These are phyloP conservation scores for Octodonta nipae DNA, from an alignment of 2,888 invertebrate species.

Conservation along the genomic window DNA sequence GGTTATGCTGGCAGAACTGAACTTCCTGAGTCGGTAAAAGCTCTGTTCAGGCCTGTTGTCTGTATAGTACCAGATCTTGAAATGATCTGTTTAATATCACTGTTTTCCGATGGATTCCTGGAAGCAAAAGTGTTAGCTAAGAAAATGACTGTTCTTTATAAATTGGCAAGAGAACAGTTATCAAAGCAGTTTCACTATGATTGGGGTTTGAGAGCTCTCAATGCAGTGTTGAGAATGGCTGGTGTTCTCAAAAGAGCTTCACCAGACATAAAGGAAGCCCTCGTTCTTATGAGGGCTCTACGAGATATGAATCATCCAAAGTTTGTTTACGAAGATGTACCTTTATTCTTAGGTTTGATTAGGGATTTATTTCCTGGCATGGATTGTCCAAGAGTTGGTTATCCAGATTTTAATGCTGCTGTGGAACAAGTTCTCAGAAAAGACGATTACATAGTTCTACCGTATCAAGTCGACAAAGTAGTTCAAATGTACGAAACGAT, in stretches of 20 bases:
- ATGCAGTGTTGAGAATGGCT: conserved; percentile 82
- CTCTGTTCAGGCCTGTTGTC: conserved; percentile 80
- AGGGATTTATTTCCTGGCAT: conserved; percentile 82
- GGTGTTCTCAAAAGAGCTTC: conserved; percentile 72
- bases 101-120: conserved; percentile 85
- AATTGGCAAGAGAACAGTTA: conserved; percentile 71
- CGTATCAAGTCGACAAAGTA: conserved; percentile 53
- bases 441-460: conserved; percentile 53
- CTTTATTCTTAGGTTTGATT: conserved; percentile 75
- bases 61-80: conserved; percentile 85
- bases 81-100: conserved; percentile 80
- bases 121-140: conserved; percentile 82
- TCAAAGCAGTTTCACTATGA: conserved; percentile 90
- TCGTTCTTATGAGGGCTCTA: conserved; percentile 81
- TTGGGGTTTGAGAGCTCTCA: conserved; percentile 83
- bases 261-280: conserved; percentile 66
- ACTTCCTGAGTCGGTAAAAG: conserved; percentile 83
- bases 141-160: conserved; percentile 86
- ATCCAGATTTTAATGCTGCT: conserved; percentile 74
- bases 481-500: conserved; percentile 87
- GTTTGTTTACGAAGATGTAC: conserved; percentile 83
- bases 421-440: conserved; percentile 54
- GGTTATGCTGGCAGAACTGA: conserved; percentile 86
- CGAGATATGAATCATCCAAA: conserved; percentile 89
- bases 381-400: conserved; percentile 75